Evolutionary conservation across 2,797 vertebrate species (phyloP).

Genomic region (Menidia menidia): DNA sequence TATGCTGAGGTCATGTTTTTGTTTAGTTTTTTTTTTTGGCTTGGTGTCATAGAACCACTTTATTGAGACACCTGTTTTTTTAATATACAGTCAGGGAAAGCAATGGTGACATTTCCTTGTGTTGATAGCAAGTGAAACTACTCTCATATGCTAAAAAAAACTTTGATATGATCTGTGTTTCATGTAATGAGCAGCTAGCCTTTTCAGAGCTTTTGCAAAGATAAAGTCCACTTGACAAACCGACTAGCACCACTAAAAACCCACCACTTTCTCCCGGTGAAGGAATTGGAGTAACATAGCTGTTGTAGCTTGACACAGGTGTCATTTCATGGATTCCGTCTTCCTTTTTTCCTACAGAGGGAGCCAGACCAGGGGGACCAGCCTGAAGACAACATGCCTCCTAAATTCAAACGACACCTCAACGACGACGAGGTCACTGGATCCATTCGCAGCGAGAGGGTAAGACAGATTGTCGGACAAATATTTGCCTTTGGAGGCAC

Average conservation of each 20-base stretch:
- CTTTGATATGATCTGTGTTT: too few relatives aligned
- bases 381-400: conserved; percentile 90
- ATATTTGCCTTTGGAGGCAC: not conserved
- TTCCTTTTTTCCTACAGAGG: conserved; percentile 73
- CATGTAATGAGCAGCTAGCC: not conserved
- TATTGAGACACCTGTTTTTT: conserved; percentile 29
- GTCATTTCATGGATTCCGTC: conserved; percentile 24
- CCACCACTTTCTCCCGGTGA: not conserved
- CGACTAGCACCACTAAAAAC: not conserved
- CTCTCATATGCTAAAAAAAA: conserved; percentile 11
- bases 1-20: conserved; percentile 22
- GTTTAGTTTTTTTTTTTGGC: conserved; percentile 50
- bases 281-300: not conserved
- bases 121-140: not conserved
- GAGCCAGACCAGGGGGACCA: conserved; percentile 86
- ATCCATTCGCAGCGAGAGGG: conserved; percentile 96
- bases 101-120: conserved; percentile 52
- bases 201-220: not conserved
- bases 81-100: conserved; percentile 13
- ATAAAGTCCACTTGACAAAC: not conserved
- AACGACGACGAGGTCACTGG: conserved; percentile 97
- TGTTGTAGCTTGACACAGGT: conserved; percentile 5
- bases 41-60: conserved; percentile 25
- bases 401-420: conserved; percentile 97
- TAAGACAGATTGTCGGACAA: conserved; percentile 71